phyloP scores from a whole-genome alignment of 2,797 vertebrate species.

The Loris lydekkerianus region DNA sequence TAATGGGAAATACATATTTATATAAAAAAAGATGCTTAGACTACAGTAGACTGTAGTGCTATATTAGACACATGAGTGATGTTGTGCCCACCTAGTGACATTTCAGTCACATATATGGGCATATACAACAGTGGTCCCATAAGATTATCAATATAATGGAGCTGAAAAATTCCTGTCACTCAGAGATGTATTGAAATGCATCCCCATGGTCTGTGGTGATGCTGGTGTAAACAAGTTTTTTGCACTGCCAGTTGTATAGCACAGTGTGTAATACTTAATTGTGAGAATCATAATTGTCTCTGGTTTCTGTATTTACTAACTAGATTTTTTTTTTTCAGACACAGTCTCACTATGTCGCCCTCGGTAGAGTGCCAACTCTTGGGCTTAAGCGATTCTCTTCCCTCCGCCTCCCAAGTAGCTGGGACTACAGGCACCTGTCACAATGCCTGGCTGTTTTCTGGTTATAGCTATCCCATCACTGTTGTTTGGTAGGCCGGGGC shows the following conservation, averaged over 20 bases:
- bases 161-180: neutral
- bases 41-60: neutral
- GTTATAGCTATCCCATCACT: too few relatives aligned
- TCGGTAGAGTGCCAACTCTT: too few relatives aligned
- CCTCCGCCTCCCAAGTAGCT: too few relatives aligned
- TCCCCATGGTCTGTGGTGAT: neutral
- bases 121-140: neutral
- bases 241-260: neutral
- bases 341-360: too few relatives aligned
- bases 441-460: too few relatives aligned
- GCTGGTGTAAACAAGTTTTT: neutral
- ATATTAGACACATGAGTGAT: neutral
- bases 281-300: neutral
- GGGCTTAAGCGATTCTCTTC: too few relatives aligned
- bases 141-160: neutral
- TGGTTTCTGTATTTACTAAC: neutral
- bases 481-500: too few relatives aligned
- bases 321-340: neutral
- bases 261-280: neutral
- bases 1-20: neutral
- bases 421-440: too few relatives aligned
- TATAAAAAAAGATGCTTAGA: neutral
- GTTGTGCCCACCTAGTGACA: neutral
- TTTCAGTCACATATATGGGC: neutral
- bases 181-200: neutral